A percentile compares a stretch with the other conserved stretches of the same genome.
Evolutionary conservation across 2,113 vertebrate genomes (phyloP).

Genomic region (Cinclus mexicanus): DNA sequence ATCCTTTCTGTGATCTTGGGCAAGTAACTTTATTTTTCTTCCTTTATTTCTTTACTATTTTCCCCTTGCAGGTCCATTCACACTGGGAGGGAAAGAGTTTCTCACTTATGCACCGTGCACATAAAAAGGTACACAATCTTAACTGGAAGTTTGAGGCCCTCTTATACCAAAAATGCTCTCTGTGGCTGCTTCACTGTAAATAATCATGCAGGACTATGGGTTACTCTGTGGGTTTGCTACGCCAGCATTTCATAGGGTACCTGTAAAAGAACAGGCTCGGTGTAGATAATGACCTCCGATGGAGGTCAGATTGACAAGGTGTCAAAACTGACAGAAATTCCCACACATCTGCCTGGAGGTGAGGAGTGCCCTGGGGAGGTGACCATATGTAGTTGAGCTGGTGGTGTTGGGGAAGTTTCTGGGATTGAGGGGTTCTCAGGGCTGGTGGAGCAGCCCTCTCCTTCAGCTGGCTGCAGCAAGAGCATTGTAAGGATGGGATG

Average conservation of each 20-base stretch:
- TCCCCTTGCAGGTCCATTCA: background rate
- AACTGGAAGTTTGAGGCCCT: background rate
- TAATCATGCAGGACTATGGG: background rate
- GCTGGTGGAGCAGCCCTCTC: accelerated
- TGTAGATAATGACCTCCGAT: background rate
- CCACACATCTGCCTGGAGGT: background rate
- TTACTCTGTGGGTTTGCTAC: background rate
- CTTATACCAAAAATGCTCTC: background rate
- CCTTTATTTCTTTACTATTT: background rate
- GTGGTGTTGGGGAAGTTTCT: background rate
- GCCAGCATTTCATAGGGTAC: background rate
- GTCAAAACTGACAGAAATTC: background rate
- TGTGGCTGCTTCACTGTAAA: background rate
- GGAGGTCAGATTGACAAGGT: background rate
- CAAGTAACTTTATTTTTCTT: background rate
- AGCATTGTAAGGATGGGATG: background rate
- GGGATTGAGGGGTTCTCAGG: background rate
- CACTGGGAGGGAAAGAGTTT: background rate
- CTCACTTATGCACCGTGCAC: background rate
- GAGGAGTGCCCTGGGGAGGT: accelerated
- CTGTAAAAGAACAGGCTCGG: background rate
- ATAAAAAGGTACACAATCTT: background rate
- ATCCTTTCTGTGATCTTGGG: background rate
- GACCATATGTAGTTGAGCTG: background rate
- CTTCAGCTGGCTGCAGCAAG: background rate